Conservation (phyloP, 2,113 vertebrate genomes). For the Catagonus wagneri region DNA sequence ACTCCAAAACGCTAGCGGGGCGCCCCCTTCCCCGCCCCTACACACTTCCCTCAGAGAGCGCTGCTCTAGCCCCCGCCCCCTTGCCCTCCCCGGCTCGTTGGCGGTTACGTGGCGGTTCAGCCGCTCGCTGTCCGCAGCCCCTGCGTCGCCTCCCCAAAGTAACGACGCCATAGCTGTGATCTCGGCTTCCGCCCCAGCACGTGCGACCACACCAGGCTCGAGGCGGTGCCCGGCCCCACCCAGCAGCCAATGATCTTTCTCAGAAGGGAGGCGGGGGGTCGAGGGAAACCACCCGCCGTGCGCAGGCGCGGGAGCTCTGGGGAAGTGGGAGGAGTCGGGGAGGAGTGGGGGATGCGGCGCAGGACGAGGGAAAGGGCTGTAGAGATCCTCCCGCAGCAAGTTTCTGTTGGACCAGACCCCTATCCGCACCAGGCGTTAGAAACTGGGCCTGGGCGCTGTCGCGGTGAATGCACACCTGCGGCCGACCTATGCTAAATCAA, state of each 20-base stretch:
- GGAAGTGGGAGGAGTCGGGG: background rate
- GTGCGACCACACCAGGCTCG: slow-evolving; percentile 53
- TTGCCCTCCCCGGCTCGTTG: slow-evolving; percentile 47
- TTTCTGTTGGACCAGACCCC: background rate
- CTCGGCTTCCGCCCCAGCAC: slow-evolving; percentile 73
- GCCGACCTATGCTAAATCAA: background rate
- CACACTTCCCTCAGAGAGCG: background rate
- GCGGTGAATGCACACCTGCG: background rate
- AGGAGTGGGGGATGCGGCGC: background rate
- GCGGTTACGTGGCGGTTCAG: slow-evolving; percentile 79
- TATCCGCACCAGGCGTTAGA: background rate
- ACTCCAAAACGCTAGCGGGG: background rate
- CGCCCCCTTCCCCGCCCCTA: background rate
- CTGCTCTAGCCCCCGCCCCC: background rate
- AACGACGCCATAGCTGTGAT: slow-evolving; percentile 80
- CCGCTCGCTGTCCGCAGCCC: slow-evolving; percentile 72
- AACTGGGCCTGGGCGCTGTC: accelerated
- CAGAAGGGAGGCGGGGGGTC: background rate
- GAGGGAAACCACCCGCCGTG: background rate
- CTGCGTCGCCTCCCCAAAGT: slow-evolving; percentile 73
- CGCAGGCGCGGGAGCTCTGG: slow-evolving; percentile 23
- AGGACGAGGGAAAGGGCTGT: accelerated
- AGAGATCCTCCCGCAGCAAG: background rate
- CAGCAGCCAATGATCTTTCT: slow-evolving; percentile 59
- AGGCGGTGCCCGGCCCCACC: background rate